These are phyloP conservation scores for Seira musarum DNA, from an alignment of 2,888 invertebrate species.

Conservation along the genomic window DNA sequence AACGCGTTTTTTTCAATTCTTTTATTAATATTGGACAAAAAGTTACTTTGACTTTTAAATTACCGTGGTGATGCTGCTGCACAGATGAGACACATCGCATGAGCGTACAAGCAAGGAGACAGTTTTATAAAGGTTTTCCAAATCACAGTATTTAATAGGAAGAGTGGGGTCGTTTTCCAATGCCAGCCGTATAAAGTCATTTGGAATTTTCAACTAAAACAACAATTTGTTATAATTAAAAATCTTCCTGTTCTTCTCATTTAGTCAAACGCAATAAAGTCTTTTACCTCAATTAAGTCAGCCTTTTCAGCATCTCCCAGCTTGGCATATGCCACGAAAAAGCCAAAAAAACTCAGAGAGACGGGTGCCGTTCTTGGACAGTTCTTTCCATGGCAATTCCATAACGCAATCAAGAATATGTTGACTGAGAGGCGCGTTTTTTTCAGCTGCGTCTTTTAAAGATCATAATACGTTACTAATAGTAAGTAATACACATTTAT, in stretches of 20 bases:
- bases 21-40: too few relatives aligned
- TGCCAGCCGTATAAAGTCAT: constrained; percentile 91
- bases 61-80: constrained; percentile 73
- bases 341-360: constrained; percentile 93
- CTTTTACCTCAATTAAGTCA: constrained; percentile 85
- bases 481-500: too few relatives aligned
- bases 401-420: constrained; percentile 83
- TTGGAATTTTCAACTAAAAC: constrained; percentile 89
- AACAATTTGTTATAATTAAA: too few relatives aligned
- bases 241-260: too few relatives aligned
- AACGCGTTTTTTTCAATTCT: too few relatives aligned
- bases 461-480: too few relatives aligned
- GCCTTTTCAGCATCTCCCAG: constrained; percentile 83
- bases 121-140: constrained; percentile 93
- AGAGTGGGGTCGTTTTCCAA: constrained; percentile 94
- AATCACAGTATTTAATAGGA: constrained; percentile 95
- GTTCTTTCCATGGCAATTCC: constrained; percentile 83
- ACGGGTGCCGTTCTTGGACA: constrained; percentile 90
- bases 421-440: constrained; percentile 82
- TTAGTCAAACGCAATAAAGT: too few relatives aligned
- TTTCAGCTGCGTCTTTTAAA: constrained; percentile 72
- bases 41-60: too few relatives aligned
- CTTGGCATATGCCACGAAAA: constrained; percentile 92
- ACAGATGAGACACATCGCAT: constrained; percentile 91
- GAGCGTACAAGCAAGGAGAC: constrained; percentile 92